Conservation (phyloP, 2,113 vertebrate genomes). For the Pollachius pollachius region DNA sequence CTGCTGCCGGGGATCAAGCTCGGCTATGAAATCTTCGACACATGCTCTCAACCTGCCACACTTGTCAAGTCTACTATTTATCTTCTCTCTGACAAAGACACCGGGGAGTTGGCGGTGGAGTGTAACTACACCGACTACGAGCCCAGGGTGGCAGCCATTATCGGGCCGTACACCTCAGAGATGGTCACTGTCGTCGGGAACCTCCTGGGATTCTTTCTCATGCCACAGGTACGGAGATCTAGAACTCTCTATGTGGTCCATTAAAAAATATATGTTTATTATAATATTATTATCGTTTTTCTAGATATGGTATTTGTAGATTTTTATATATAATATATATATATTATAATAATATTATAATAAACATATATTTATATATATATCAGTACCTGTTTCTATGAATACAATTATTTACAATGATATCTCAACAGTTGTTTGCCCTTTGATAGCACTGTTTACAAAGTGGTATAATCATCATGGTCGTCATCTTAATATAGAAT, state of each 20-base stretch:
- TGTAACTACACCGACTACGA: slow-evolving; percentile 82
- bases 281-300: too few species aligned
- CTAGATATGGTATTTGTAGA: too few species aligned
- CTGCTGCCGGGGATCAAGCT: slow-evolving; percentile 79
- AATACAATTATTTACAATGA: too few species aligned
- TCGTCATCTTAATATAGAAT: too few species aligned
- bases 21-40: slow-evolving; percentile 78
- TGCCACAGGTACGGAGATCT: slow-evolving; percentile 80
- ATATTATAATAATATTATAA: too few species aligned
- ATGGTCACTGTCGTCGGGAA: slow-evolving; percentile 76
- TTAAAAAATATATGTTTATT: not conserved
- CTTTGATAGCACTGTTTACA: too few species aligned
- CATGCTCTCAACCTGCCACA: slow-evolving; percentile 68
- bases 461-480: too few species aligned
- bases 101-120: slow-evolving; percentile 22
- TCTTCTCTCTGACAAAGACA: slow-evolving; percentile 66
- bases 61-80: slow-evolving; percentile 77
- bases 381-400: too few species aligned
- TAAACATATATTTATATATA: too few species aligned
- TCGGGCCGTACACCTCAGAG: slow-evolving; percentile 78
- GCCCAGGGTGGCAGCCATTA: slow-evolving; percentile 77
- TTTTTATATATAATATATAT: too few species aligned
- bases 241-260: not conserved
- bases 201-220: slow-evolving; percentile 81
- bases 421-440: too few species aligned